Evolutionary conservation across 1,140 invertebrate genomes (phyloP), one percentile per base, ranked within the genome.

Genomic region (Cydia fagiglandana): DNA sequence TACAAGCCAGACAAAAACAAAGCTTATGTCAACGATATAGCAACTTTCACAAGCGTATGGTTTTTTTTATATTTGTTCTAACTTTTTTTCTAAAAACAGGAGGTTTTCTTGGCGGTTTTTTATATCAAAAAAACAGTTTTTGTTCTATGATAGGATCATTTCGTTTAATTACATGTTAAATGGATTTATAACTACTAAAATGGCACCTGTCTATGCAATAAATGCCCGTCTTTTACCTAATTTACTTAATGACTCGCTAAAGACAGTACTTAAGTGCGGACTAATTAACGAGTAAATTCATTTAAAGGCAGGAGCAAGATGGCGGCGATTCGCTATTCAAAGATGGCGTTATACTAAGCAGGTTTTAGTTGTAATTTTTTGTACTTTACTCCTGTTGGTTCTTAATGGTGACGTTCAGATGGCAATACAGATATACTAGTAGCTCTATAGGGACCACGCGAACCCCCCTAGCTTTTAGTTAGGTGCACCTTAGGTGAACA

Each of bases 121-220:
- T 50, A 15, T 15, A 50, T 24, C 17, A 24, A 15, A 53, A 53
- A 53, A 53, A 61, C 56, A 2, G 34, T 70, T 70, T 70, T 70
- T 70, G n/a, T 17, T 34, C 28, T 13, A 34, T n/a, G 15, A 68
- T n/a, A 5, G 64, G 28, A 6, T 64, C 24, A 28, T 28, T n/a
- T 68, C 30, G 34, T 15, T 45, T 70, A 70, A 70, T 70, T 17
- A 45, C 34, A 10, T 70, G 45, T 70, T 41, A 70, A 70, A 38
- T 30, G 7, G 30, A 70, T 38, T 70, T 38, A 38, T 70, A 70
- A 34, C 34, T 70, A 41, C 15, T 34, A 70, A 17, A 38, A 38
- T 10, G 15, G 34, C 66, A 70, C 34, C 66, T 70, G 66, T 70
- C 66, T 61, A 61, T 2, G 53, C 13, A 53, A 61, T 61, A 61